Base-by-base conservation (phyloP, 2,888 invertebrate species). In the Nemapogon koenigi region DNA sequence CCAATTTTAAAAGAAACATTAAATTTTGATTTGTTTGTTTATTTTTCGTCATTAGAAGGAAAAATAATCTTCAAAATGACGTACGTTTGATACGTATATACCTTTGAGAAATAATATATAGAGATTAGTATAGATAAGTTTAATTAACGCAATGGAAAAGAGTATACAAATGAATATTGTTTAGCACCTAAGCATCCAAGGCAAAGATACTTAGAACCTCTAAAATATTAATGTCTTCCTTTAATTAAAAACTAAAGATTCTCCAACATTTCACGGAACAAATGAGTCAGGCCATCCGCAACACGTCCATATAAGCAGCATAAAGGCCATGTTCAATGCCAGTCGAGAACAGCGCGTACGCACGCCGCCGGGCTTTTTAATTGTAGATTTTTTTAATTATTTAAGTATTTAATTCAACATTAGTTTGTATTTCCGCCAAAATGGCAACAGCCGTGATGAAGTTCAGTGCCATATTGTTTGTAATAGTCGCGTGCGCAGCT, bases 391-490 rank as follows among this genome's bases (percentile, higher is more conserved):
- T 48, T 37, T 51, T 50, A 52, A 51, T 43, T 46, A 46, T 42
- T 43, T 49, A 47, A 50, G 47, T 47, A 48, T 48, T 49, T 46
- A 43, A 51, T 56, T 16, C 49, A 47, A 51, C 47, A 49, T 53
- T 47, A 48, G 48, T 49, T 42, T 51, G 55, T 48, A 46, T 51
- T 50, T 44, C 44, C 48, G 57, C 51, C 58, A 49, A 49, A 40
- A 75, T 76, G 76, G 60, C 70, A 57, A 70, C 71, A 48, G 59
- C 66, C 57, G 69, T 75, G 62, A 59, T 75, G 41, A 72, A 62
- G 63, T 67, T 78, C 46, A 65, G 76, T 78, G 76, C 64, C 59
- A 56, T 78, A 59, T 55, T 76, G 44, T 50, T 75, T 59, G 53
- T 76, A 46, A 47, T 69, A 43, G 63, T 57, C 48, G 60, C 58